Evolutionary conservation across 2,888 invertebrate species (phyloP).

Genomic region (Marronus borbonicus): DNA sequence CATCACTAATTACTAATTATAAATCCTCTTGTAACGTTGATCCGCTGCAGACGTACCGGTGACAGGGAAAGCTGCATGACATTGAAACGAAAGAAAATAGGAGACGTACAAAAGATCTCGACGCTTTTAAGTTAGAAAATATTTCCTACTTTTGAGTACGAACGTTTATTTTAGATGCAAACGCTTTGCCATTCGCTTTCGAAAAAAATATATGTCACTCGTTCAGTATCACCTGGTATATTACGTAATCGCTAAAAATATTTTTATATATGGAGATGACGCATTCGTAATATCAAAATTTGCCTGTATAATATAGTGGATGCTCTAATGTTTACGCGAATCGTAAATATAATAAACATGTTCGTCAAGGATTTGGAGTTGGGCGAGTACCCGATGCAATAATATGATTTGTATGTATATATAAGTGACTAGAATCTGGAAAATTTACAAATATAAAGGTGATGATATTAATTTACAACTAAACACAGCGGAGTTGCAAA

Average conservation of each 20-base stretch:
- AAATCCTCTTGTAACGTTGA: conserved; percentile 1
- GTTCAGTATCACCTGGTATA: conserved; percentile 17
- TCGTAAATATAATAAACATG: conserved; percentile 8
- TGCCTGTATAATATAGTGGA: background rate
- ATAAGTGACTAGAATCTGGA: too few relatives aligned
- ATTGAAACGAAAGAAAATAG: conserved; percentile 10
- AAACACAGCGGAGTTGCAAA: too few relatives aligned
- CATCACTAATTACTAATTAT: conserved; percentile 11
- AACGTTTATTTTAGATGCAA: conserved; percentile 4
- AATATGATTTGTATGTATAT: background rate
- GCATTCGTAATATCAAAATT: background rate
- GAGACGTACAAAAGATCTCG: background rate
- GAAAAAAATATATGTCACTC: conserved; percentile 13
- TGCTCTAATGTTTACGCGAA: background rate
- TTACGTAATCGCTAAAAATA: conserved; percentile 11
- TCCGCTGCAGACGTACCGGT: background rate
- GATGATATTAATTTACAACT: too few relatives aligned
- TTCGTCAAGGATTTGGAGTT: conserved; percentile 8
- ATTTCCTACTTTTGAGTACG: background rate
- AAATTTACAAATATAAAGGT: too few relatives aligned
- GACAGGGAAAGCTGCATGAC: conserved; percentile 1
- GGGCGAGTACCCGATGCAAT: background rate
- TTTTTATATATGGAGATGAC: conserved; percentile 1
- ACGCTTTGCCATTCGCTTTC: background rate
- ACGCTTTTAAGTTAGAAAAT: background rate